Percentiles rank a stretch among this genome's conserved stretches.
Conservation (phyloP, 92 coral and sea anemone genomes). For the Actinostola sp. region DNA sequence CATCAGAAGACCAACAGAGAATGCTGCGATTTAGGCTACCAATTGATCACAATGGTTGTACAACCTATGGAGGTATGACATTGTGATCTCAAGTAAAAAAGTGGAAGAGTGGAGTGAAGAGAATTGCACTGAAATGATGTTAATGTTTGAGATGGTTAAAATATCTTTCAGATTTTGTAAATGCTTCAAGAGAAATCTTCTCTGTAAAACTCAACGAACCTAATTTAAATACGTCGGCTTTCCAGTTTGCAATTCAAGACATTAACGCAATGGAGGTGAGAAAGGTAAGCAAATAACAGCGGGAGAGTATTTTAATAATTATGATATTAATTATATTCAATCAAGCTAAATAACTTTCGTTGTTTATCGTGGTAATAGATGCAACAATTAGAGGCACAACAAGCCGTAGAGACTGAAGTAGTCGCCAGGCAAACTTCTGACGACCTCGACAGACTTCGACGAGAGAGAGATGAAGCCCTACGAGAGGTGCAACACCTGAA, state of each 20-base stretch:
- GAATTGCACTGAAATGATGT: too few relatives aligned
- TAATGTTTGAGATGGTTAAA: too few relatives aligned
- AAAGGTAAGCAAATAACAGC: conserved; percentile 15
- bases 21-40: conserved; percentile 79
- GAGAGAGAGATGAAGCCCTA: conserved; percentile 92
- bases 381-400: conserved; percentile 68
- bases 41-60: conserved; percentile 79
- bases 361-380: conserved; percentile 15
- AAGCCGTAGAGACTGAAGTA: conserved; percentile 43
- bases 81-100: too few relatives aligned
- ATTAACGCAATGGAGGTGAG: conserved; percentile 51
- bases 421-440: conserved; percentile 64
- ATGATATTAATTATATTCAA: not conserved
- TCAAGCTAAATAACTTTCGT: not conserved
- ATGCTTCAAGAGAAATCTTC: conserved; percentile 82
- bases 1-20: conserved; percentile 85
- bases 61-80: conserved; percentile 92
- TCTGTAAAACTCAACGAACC: conserved; percentile 71
- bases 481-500: conserved; percentile 80
- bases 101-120: too few relatives aligned
- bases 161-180: conserved; percentile 75
- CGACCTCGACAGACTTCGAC: conserved; percentile 67
- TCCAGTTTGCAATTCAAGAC: conserved; percentile 93
- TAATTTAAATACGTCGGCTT: conserved; percentile 67
- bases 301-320: conserved; percentile 4